These are phyloP conservation scores for Lucilia cuprina DNA, from an alignment of 1,140 invertebrate species.

Conservation along the genomic window DNA sequence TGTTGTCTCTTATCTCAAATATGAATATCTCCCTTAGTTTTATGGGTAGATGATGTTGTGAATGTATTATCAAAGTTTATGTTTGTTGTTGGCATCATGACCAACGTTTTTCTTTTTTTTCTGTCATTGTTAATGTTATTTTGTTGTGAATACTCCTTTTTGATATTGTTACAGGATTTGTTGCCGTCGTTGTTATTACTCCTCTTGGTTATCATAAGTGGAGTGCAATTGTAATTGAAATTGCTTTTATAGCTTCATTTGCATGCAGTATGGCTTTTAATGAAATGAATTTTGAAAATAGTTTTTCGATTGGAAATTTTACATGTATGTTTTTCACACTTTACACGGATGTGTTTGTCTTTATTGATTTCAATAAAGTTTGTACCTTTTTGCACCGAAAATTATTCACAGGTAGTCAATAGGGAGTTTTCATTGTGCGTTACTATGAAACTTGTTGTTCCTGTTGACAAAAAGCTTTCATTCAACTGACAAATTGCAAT, in stretches of 20 bases:
- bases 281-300: conserved; percentile 24
- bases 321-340: background rate
- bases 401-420: background rate
- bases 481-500: conserved; percentile 14
- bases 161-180: background rate
- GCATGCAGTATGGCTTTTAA: conserved; percentile 2
- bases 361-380: background rate
- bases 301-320: background rate
- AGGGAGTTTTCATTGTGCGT: background rate
- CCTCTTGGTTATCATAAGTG: background rate
- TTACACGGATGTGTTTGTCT: background rate
- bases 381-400: too few species aligned
- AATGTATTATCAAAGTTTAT: conserved; percentile 10
- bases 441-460: background rate
- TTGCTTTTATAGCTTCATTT: conserved; percentile 9
- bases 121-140: conserved; percentile 32
- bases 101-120: too few species aligned
- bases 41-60: background rate
- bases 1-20: background rate
- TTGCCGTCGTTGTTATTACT: background rate
- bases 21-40: background rate
- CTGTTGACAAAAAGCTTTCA: background rate
- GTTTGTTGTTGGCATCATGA: background rate
- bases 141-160: conserved; percentile 17
- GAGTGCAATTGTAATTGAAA: conserved; percentile 26